Evolutionary conservation across 2,113 vertebrate genomes (phyloP), one percentile per base, ranked within the genome.

Genomic region (Xenopus borealis): DNA sequence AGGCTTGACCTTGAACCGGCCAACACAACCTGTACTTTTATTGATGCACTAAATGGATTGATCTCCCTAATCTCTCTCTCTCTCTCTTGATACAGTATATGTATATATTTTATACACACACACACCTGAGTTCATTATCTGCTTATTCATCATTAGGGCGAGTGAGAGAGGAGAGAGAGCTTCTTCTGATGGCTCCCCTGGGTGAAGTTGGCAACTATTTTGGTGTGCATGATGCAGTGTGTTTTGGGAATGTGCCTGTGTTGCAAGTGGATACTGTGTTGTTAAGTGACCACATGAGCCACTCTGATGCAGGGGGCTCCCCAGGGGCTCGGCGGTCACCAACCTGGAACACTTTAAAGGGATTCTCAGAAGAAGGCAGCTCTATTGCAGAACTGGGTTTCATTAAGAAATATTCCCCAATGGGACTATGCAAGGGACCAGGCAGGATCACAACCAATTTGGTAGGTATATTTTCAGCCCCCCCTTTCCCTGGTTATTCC

Each of bases 371-470:
- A 90, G 96, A 85, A 91, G 97, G 85, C 97, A 99, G 93, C 95
- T 99, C 33, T 99, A 99, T 93, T 99, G 97, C 94, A 96, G 97
- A 88, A 99, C 97, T 88, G 97, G 97, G 83, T 98, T 94, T 86
- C 97, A 99, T 87, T 95, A 98, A 90, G 96, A 99, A 86, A 98
- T 99, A 85, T 95, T 95, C 80, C 91, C 94, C 72, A 96, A 98
- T 80, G 96, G 96, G 77, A 94, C 93, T 78, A 96, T 99, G 89
- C 95, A 96, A 90, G 97, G 97, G 79, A 99, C 97, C 78, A 93
- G 97, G 85, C 95, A 95, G 85, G 97, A 99, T 87, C 95, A 99
- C 93, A 98, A 96, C 91, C 90, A 93, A 89, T 98, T 98, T 80
- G 97, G 97, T 99, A 94, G 87, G 89, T 87, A 89, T 83, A 1